phyloP scores from a whole-genome alignment of 2,113 vertebrate genomes.

The Oostethus manadensis region DNA sequence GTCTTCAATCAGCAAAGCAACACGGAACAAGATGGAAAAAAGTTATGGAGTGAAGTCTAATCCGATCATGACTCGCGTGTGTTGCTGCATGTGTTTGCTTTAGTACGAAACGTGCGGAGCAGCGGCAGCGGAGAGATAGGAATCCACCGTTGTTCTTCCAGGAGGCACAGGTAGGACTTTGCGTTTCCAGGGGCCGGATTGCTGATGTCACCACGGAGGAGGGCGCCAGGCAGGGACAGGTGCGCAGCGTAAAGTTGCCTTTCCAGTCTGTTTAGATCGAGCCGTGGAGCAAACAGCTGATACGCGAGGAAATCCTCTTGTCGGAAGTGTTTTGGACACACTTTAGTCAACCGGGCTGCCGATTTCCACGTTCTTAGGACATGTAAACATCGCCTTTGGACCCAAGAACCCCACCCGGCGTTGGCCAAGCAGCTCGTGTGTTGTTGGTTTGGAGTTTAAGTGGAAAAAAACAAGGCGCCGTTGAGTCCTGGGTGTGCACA shows the following conservation, averaged over 20 bases:
- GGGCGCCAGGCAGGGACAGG: conserved; percentile 53
- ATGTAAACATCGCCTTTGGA: conserved; percentile 4
- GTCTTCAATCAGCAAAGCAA: conserved; percentile 45
- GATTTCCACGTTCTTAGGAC: background rate
- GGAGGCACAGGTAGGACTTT: conserved; percentile 59
- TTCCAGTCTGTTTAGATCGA: conserved; percentile 8
- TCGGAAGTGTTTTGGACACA: background rate
- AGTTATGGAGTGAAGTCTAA: conserved; percentile 63
- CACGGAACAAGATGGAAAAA: conserved; percentile 62
- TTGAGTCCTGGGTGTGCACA: conserved; percentile 7
- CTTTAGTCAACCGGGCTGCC: background rate
- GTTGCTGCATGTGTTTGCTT: conserved; percentile 28
- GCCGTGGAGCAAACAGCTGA: conserved; percentile 6
- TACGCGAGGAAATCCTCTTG: background rate
- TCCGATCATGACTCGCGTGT: conserved; percentile 35
- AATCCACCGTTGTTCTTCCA: background rate
- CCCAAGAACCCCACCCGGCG: background rate
- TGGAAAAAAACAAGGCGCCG: background rate
- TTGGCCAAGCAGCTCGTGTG: background rate
- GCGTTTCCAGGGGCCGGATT: conserved; percentile 57
- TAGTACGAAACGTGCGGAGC: background rate
- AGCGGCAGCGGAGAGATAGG: background rate
- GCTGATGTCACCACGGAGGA: conserved; percentile 58
- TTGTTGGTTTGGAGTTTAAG: background rate
- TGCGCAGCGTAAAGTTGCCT: conserved; percentile 49